Conservation (phyloP, 2,888 invertebrate species). For the Clostera curtula region DNA sequence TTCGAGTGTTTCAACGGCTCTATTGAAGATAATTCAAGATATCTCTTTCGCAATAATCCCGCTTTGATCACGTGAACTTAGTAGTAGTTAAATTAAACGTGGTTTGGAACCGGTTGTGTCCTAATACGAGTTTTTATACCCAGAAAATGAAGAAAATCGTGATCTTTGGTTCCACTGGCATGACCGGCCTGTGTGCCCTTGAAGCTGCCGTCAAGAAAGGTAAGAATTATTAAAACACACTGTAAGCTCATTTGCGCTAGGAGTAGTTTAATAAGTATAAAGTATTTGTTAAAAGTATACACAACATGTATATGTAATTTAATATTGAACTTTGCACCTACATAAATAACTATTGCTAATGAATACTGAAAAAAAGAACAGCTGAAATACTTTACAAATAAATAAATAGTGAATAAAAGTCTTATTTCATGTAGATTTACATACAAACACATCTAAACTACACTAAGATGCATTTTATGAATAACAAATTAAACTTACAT, state of each 20-base stretch:
- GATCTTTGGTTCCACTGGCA: slow-evolving; percentile 89
- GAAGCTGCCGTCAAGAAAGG: slow-evolving; percentile 87
- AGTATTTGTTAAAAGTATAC: background rate
- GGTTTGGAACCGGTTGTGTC: slow-evolving; percentile 5
- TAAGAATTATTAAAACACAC: slow-evolving; percentile 36
- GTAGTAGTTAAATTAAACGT: slow-evolving; percentile 6
- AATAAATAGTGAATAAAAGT: too few relatives aligned
- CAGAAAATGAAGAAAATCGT: slow-evolving; percentile 82
- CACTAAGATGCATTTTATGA: too few relatives aligned
- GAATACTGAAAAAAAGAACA: too few relatives aligned
- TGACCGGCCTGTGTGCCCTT: slow-evolving; percentile 85
- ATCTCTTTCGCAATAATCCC: background rate
- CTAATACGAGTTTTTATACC: slow-evolving; percentile 9
- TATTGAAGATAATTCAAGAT: background rate
- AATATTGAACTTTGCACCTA: too few relatives aligned
- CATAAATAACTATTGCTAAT: too few relatives aligned
- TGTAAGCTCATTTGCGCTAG: background rate
- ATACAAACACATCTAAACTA: too few relatives aligned
- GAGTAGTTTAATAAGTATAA: background rate
- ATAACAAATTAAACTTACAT: too few relatives aligned
- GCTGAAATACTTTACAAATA: too few relatives aligned
- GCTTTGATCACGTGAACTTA: background rate
- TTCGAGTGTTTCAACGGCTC: background rate
- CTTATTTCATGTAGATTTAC: too few relatives aligned
- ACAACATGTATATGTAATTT: too few relatives aligned